A percentile compares a stretch with the other conserved stretches of the same genome.
phyloP scores from a whole-genome alignment of 1,140 invertebrate species.

The Drosophila sucinea region DNA sequence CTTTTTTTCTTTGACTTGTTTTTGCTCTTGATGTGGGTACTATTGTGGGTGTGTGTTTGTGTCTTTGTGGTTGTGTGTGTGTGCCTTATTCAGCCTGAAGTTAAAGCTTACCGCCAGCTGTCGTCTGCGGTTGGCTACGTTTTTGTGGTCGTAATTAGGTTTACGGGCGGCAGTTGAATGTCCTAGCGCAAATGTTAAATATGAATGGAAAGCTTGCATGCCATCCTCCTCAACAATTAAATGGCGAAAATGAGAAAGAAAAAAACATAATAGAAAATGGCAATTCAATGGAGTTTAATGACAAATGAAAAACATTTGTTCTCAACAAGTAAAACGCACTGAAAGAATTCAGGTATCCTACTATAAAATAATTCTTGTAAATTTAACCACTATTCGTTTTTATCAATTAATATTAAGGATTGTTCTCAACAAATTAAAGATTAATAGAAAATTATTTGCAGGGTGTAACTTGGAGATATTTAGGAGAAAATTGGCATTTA shows the following conservation, averaged over 20 bases:
- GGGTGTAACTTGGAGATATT: too few species aligned
- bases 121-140: conserved; percentile 41
- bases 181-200: conserved; percentile 30
- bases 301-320: neutral
- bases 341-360: neutral
- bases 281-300: conserved; percentile 1
- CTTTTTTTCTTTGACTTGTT: conserved; percentile 31
- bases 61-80: neutral
- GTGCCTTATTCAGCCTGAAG: conserved; percentile 12
- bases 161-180: conserved; percentile 43
- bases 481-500: neutral
- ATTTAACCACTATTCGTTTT: too few species aligned
- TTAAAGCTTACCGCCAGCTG: conserved; percentile 38
- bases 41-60: conserved; percentile 13
- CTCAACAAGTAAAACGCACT: too few species aligned
- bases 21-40: conserved; percentile 44
- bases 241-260: neutral
- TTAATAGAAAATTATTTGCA: too few species aligned
- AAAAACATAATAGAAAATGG: neutral
- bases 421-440: too few species aligned
- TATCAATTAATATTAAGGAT: too few species aligned
- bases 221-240: neutral
- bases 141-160: conserved; percentile 65
- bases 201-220: neutral
- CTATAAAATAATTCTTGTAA: too few species aligned